Evolutionary conservation across 2,888 invertebrate species (phyloP).

Genomic region (Unio delphinus): DNA sequence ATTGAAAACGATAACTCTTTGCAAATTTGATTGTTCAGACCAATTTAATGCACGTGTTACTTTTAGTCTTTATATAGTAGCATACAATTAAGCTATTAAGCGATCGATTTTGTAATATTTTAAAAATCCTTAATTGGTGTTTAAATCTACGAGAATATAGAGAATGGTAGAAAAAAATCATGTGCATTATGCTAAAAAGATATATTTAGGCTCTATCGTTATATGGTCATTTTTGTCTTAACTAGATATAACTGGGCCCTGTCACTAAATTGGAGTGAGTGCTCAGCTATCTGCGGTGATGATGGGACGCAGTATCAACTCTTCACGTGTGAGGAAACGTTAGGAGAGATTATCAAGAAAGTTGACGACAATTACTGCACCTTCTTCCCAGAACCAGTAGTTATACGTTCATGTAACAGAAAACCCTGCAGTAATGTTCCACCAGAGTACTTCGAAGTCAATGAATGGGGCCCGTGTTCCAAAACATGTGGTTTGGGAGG

Average conservation of each 20-base stretch:
- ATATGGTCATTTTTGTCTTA: not conserved
- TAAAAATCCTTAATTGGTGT: too few species aligned
- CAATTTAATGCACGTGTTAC: too few species aligned
- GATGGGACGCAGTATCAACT: constrained; percentile 29
- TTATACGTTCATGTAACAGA: constrained; percentile 29
- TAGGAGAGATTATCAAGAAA: not conserved
- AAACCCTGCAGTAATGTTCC: constrained; percentile 15
- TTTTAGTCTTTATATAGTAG: too few species aligned
- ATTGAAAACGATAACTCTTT: not conserved
- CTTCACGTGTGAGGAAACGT: constrained; percentile 30
- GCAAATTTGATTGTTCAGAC: not conserved
- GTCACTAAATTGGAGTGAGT: constrained; percentile 44
- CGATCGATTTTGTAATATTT: too few species aligned
- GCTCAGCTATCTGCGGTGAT: constrained; percentile 48
- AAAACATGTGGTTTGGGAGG: constrained; percentile 37
- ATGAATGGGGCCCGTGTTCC: constrained; percentile 47
- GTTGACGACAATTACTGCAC: constrained; percentile 16
- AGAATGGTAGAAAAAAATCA: too few species aligned
- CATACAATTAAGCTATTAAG: too few species aligned
- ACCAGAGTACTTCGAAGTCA: constrained; percentile 45
- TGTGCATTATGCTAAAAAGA: not conserved
- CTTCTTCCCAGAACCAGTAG: constrained; percentile 23
- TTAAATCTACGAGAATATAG: too few species aligned
- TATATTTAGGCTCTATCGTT: not conserved
- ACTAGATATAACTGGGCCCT: constrained; percentile 51